phyloP scores from a whole-genome alignment of 1,140 invertebrate species.

The Lethrus apterus region DNA sequence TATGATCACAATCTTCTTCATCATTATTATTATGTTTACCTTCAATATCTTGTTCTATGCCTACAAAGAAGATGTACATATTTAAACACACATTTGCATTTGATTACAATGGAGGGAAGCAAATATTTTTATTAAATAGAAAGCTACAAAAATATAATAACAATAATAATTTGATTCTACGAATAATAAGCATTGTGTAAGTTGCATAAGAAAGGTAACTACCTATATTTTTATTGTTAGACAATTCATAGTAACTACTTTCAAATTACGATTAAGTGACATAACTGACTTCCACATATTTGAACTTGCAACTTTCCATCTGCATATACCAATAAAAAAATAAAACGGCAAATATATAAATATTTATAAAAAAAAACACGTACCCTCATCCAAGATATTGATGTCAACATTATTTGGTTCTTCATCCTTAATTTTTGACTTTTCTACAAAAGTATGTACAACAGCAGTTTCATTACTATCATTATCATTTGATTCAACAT shows the following conservation, averaged over 20 bases:
- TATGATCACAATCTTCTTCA: conserved; percentile 28
- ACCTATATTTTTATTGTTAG: no score
- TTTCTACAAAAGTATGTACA: conserved; percentile 3
- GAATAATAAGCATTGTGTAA: neutral
- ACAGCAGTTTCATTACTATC: conserved; percentile 3
- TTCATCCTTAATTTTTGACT: conserved; percentile 9
- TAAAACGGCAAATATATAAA: neutral
- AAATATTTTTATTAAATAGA: no score
- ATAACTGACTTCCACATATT: no score
- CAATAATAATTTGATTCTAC: no score
- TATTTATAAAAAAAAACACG: neutral
- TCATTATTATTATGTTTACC: conserved; percentile 25
- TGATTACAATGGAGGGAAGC: no score
- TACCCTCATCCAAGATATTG: conserved; percentile 4
- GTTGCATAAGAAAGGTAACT: neutral
- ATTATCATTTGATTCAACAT: conserved; percentile 26
- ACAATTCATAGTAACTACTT: no score
- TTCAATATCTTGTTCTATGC: conserved; percentile 34
- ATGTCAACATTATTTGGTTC: conserved; percentile 15
- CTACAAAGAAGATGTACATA: neutral
- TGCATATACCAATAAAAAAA: no score
- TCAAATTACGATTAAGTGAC: no score
- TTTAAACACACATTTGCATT: no score
- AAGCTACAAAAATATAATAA: no score
- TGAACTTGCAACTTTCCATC: no score